Evolutionary conservation across 2,113 vertebrate species (phyloP).

Genomic region (Tetrax tetrax): DNA sequence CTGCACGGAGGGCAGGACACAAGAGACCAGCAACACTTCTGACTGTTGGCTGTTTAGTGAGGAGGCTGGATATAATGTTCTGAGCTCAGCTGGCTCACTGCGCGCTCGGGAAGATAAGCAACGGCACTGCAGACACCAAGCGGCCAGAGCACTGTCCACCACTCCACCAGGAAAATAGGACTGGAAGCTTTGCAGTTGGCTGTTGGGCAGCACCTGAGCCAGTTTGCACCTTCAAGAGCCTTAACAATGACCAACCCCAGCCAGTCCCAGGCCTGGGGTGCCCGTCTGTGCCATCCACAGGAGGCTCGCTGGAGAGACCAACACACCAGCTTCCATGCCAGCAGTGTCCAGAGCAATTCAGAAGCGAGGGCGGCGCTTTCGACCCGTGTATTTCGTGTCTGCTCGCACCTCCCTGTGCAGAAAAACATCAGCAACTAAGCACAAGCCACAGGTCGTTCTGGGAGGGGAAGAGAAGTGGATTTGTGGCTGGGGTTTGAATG

Average conservation of each 20-base stretch:
- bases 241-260: background rate
- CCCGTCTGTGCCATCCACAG: background rate
- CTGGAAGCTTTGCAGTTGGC: background rate
- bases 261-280: background rate
- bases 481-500: background rate
- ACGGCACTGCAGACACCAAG: background rate
- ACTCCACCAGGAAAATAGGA: background rate
- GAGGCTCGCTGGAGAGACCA: background rate
- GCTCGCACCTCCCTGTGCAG: slow-evolving; percentile 86
- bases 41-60: background rate
- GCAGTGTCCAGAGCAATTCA: slow-evolving; percentile 22
- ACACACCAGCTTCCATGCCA: background rate
- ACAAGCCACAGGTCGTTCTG: background rate
- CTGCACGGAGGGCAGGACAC: background rate
- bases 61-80: background rate
- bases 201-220: background rate
- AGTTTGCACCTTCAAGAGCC: background rate
- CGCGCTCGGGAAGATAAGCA: background rate
- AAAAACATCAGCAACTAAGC: background rate
- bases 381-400: slow-evolving; percentile 90
- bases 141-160: background rate
- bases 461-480: background rate
- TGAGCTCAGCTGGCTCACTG: background rate
- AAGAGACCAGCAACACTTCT: background rate
- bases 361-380: slow-evolving; percentile 88